Evolutionary conservation across 2,797 vertebrate genomes (phyloP), one percentile per base, ranked within the genome.

Genomic region (Neoniphon sammara): DNA sequence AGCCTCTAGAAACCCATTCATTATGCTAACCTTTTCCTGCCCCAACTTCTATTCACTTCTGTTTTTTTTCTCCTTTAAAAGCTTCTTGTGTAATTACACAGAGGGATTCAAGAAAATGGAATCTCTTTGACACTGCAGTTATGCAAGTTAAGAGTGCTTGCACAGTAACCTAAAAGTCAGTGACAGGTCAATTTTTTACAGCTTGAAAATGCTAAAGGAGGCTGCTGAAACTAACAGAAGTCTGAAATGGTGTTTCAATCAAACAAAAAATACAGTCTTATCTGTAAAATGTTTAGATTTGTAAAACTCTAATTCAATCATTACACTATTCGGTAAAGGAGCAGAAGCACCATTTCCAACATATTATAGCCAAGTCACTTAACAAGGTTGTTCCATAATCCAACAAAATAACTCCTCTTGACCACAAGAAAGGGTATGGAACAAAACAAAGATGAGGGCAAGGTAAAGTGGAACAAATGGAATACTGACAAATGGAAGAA

Each of bases 401-500:
- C 25, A 27, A 27, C 25, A 27, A 27, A 27, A 27, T 27, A 27
- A 27, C 4, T 27, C 25, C 25, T 27, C 25, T 27, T 27, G 25
- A 27, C 2, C 25, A 27, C 25, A 46, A 3, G 15, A 15, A 14
- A 46, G 7, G 34, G 34, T 7, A 36, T 36, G 34, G 36, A 39
- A 39, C 9, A 39, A 39, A 7, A 39, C 36, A 39, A 39, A 39
- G 36, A 39, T 39, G 36, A 39, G 36, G 12, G 11, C 8, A 3
- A 39, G 36, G 42, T 15, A 44, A 4, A 44, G 14, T 17, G 14
- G 21, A 6, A 66, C 34, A 73, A n/a, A 64, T n/a, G 0, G 4
- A 58, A 64, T 31, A 55, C 34, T 93, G 94, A 94, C 88, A 90
- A 93, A 90, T 90, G 90, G 47, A 44, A 90, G 89, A 81, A 93